phyloP scores from a whole-genome alignment of 2,888 invertebrate genomes.

The Drosophila setosimentum region DNA sequence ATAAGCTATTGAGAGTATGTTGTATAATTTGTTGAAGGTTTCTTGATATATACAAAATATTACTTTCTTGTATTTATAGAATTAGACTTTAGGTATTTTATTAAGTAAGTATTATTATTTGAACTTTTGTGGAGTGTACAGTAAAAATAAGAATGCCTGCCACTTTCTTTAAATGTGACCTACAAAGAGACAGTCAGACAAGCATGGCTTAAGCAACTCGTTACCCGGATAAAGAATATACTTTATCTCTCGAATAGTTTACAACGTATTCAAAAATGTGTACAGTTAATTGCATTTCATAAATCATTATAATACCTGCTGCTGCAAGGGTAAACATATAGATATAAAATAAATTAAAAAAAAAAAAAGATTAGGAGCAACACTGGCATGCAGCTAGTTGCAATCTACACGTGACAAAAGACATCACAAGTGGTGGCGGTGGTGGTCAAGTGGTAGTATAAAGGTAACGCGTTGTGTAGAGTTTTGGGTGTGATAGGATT shows the following conservation, averaged over 20 bases:
- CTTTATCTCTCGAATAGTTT: not conserved
- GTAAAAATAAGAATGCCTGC: not conserved
- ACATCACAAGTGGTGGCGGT: slow-evolving; percentile 7
- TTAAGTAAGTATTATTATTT: not conserved
- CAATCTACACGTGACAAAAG: slow-evolving; percentile 29
- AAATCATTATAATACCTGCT: not conserved
- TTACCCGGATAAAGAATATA: not conserved
- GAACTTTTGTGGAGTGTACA: not conserved
- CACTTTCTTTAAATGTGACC: not conserved
- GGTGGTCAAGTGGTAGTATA: slow-evolving; percentile 19
- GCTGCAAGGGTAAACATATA: slow-evolving; percentile 18
- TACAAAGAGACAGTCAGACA: not conserved
- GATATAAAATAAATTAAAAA: not conserved
- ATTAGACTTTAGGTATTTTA: not conserved
- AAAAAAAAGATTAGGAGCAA: slow-evolving; percentile 19
- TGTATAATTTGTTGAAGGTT: not conserved
- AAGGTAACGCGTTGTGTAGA: slow-evolving; percentile 34
- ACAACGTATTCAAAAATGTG: not conserved
- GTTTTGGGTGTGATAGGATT: slow-evolving; percentile 24
- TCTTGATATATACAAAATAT: too few relatives aligned
- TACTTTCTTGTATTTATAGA: too few relatives aligned
- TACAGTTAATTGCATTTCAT: not conserved
- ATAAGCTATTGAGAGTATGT: too few relatives aligned
- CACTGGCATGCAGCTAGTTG: slow-evolving; percentile 39
- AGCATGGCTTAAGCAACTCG: not conserved